Conservation (phyloP, 2,113 vertebrate species). For the Struthidea cinerea region DNA sequence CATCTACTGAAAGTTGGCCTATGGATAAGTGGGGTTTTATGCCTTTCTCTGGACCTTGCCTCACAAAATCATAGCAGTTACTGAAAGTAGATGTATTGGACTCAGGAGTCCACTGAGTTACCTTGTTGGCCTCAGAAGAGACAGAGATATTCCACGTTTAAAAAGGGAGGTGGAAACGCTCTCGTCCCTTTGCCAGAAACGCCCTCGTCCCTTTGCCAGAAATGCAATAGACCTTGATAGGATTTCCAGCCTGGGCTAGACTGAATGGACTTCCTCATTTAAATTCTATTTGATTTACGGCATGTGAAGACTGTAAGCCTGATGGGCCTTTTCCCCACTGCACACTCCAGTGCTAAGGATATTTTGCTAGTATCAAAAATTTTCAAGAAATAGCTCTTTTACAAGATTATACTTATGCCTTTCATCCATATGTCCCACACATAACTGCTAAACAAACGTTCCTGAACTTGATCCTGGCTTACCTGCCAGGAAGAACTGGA, state of each 20-base stretch:
- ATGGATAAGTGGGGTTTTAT: background rate
- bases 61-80: background rate
- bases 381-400: background rate
- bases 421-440: fast-evolving
- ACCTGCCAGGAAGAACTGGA: background rate
- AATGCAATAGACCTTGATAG: background rate
- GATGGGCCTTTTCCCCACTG: background rate
- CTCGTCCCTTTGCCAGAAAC: background rate
- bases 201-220: background rate
- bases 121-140: background rate
- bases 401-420: background rate
- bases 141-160: background rate
- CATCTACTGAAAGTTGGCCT: background rate
- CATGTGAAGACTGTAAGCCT: background rate
- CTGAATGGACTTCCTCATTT: background rate
- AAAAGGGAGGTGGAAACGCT: background rate
- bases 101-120: background rate
- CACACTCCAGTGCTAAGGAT: background rate
- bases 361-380: background rate
- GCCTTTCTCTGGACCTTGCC: background rate
- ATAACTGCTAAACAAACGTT: background rate
- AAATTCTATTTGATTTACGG: background rate
- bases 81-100: background rate
- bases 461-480: background rate
- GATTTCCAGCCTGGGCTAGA: background rate